phyloP scores from a whole-genome alignment of 1,140 invertebrate species.

The Anoplophora glabripennis region DNA sequence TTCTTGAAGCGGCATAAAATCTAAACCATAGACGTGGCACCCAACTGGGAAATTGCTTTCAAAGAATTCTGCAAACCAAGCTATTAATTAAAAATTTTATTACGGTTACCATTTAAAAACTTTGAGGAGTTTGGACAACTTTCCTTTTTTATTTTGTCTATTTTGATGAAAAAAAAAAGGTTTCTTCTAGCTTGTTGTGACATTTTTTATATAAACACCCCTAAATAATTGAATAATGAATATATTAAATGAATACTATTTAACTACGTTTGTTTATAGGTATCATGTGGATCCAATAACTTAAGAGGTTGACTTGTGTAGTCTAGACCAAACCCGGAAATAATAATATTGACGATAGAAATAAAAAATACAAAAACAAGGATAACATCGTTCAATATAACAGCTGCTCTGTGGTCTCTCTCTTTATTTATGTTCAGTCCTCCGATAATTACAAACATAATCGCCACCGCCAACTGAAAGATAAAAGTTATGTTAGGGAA shows the following conservation, averaged over 20 bases:
- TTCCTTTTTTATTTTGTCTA: no score
- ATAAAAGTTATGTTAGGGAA: slow-evolving; percentile 19
- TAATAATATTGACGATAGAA: slow-evolving; percentile 73
- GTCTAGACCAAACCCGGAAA: slow-evolving; percentile 79
- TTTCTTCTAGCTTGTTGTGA: not conserved
- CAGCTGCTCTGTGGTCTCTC: slow-evolving; percentile 65
- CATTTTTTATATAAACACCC: not conserved
- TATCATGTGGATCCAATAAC: slow-evolving; percentile 28
- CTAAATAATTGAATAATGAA: not conserved
- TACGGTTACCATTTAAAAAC: no score
- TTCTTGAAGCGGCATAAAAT: no score
- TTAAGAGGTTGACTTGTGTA: slow-evolving; percentile 62
- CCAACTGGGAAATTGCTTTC: no score
- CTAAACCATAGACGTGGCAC: no score
- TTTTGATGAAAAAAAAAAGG: no score
- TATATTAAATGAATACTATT: not conserved
- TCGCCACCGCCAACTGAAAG: slow-evolving; percentile 69
- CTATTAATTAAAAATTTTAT: no score
- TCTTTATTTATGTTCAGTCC: slow-evolving; percentile 75
- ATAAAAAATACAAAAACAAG: slow-evolving; percentile 76
- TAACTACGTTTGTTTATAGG: slow-evolving; percentile 7
- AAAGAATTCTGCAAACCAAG: no score
- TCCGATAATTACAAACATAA: slow-evolving; percentile 75
- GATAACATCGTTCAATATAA: slow-evolving; percentile 76
- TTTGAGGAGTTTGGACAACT: no score